These are phyloP conservation scores for Myotis brandtii DNA, from an alignment of 2,113 vertebrate species.

Conservation along the genomic window DNA sequence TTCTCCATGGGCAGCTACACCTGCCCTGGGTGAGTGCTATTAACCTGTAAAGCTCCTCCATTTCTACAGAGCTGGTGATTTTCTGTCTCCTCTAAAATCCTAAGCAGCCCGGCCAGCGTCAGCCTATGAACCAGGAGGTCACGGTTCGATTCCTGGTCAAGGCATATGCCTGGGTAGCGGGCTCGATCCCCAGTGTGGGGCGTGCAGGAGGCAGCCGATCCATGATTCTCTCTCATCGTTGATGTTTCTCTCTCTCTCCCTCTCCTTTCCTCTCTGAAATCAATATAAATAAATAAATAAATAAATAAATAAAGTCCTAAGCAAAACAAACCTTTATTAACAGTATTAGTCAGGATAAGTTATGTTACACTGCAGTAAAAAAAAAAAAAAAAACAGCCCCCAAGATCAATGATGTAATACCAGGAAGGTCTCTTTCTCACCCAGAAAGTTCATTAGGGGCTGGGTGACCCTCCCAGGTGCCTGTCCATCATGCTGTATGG, in stretches of 20 bases:
- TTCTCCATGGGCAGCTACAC: not conserved
- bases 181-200: too few species aligned
- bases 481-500: not conserved
- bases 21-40: not conserved
- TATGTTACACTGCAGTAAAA: not conserved
- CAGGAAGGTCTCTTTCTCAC: not conserved
- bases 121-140: too few species aligned
- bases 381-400: not conserved
- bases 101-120: not conserved
- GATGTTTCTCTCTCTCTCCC: too few species aligned
- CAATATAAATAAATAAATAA: too few species aligned
- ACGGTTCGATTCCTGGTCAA: too few species aligned
- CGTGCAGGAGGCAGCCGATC: too few species aligned
- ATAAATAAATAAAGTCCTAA: not conserved
- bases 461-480: not conserved
- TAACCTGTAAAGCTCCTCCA: not conserved
- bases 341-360: not conserved
- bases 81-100: conserved; percentile 15
- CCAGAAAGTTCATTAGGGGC: not conserved
- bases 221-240: too few species aligned
- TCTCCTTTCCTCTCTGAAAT: too few species aligned
- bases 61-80: conserved; percentile 11
- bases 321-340: conserved; percentile 34
- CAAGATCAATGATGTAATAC: not conserved
- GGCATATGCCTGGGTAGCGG: too few species aligned